Conservation (phyloP, 2,797 vertebrate genomes). For the Harpagifer antarcticus region DNA sequence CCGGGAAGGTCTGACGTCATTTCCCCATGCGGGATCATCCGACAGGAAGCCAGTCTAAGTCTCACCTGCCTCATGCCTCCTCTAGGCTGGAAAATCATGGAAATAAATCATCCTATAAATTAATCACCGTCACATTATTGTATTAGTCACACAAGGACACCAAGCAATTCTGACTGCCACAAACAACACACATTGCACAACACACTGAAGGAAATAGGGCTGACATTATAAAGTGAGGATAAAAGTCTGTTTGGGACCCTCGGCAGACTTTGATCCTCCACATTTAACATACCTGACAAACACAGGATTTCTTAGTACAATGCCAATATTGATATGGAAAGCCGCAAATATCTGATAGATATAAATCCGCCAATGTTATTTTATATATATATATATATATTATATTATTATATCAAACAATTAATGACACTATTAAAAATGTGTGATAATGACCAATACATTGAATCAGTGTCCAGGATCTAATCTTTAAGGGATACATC, state of each 20-base stretch:
- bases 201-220: not conserved
- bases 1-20: constrained; percentile 74
- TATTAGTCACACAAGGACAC: constrained; percentile 33
- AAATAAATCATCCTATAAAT: constrained; percentile 46
- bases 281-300: not conserved
- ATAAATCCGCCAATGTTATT: not conserved
- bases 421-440: no score
- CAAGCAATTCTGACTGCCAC: not conserved
- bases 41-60: constrained; percentile 86
- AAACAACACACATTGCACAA: not conserved
- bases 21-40: constrained; percentile 65
- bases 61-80: constrained; percentile 86
- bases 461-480: not conserved
- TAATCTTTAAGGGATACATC: not conserved
- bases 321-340: not conserved
- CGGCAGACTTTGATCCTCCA: not conserved
- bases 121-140: constrained; percentile 56
- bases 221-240: not conserved
- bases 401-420: no score
- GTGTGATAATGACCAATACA: not conserved
- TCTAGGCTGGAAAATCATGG: constrained; percentile 79
- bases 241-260: not conserved
- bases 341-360: not conserved
- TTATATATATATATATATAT: no score
- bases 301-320: not conserved